A percentile compares a stretch with the other conserved stretches of the same genome.
Evolutionary conservation across 2,888 invertebrate species (phyloP).

Genomic region (Drosophila macrospina): DNA sequence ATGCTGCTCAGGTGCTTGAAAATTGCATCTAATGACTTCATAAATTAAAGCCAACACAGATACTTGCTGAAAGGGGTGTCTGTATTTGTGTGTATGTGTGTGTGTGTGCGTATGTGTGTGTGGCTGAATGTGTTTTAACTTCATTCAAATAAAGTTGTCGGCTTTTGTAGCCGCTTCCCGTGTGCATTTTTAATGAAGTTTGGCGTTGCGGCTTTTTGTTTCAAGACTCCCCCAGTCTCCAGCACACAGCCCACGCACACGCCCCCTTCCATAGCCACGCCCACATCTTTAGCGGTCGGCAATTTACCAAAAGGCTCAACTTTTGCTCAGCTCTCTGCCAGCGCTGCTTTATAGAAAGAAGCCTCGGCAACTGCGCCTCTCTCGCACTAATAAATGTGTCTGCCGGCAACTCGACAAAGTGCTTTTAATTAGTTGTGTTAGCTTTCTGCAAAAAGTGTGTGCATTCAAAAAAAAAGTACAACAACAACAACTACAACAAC

Average conservation of each 20-base stretch:
- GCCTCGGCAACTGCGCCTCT: slow-evolving; percentile 50
- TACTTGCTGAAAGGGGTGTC: slow-evolving; percentile 6
- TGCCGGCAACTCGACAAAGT: slow-evolving; percentile 64
- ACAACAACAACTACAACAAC: no score
- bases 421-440: slow-evolving; percentile 77
- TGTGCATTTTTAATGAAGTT: slow-evolving; percentile 77
- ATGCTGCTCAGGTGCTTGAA: slow-evolving; percentile 62
- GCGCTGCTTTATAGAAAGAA: slow-evolving; percentile 21
- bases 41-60: slow-evolving; percentile 60
- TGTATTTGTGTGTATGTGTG: neutral
- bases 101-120: neutral
- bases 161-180: slow-evolving; percentile 48
- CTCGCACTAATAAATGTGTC: slow-evolving; percentile 64
- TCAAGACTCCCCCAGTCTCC: slow-evolving; percentile 7
- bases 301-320: slow-evolving; percentile 69
- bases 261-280: slow-evolving; percentile 51
- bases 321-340: slow-evolving; percentile 37
- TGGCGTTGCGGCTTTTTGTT: slow-evolving; percentile 55
- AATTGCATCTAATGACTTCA: slow-evolving; percentile 72
- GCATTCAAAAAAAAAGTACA: slow-evolving; percentile 6
- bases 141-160: slow-evolving; percentile 54
- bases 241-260: no score
- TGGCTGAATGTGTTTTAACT: slow-evolving; percentile 28
- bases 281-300: slow-evolving; percentile 66
- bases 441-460: slow-evolving; percentile 47